Evolutionary conservation across 2,113 vertebrate species (phyloP).

Genomic region (Eclectus roratus): DNA sequence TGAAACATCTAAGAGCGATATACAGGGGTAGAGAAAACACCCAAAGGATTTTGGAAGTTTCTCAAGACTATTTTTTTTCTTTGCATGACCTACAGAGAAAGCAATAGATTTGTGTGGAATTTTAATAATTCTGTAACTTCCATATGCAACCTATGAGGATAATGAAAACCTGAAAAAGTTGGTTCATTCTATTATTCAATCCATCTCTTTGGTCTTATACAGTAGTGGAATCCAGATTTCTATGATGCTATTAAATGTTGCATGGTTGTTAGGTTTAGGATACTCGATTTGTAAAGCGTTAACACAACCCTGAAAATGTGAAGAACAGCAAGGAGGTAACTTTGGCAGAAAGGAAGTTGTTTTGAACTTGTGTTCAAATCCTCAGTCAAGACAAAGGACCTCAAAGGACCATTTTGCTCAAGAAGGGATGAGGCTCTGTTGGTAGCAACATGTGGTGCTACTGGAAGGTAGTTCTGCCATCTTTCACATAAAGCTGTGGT

Average conservation of each 20-base stretch:
- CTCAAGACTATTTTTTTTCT: accelerated
- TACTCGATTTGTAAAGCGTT: neutral
- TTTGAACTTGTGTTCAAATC: neutral
- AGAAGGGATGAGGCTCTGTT: neutral
- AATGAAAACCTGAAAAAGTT: neutral
- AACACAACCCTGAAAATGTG: neutral
- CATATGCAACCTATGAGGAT: neutral
- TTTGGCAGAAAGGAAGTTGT: neutral
- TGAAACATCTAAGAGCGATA: neutral
- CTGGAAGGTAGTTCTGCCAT: neutral
- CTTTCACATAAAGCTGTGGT: neutral
- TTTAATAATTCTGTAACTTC: neutral
- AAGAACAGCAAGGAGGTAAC: neutral
- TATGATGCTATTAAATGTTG: neutral
- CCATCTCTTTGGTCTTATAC: neutral
- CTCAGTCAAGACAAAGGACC: neutral
- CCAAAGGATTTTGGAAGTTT: neutral
- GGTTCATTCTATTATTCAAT: neutral
- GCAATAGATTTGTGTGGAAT: neutral
- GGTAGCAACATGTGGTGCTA: neutral
- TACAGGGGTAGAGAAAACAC: neutral
- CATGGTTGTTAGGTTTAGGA: neutral
- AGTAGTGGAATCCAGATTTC: neutral
- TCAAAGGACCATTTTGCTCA: neutral
- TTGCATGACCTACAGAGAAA: neutral